A percentile compares a stretch with the other conserved stretches of the same genome.
Conservation (phyloP, 2,113 vertebrate species). For the Actenoides hombroni region DNA sequence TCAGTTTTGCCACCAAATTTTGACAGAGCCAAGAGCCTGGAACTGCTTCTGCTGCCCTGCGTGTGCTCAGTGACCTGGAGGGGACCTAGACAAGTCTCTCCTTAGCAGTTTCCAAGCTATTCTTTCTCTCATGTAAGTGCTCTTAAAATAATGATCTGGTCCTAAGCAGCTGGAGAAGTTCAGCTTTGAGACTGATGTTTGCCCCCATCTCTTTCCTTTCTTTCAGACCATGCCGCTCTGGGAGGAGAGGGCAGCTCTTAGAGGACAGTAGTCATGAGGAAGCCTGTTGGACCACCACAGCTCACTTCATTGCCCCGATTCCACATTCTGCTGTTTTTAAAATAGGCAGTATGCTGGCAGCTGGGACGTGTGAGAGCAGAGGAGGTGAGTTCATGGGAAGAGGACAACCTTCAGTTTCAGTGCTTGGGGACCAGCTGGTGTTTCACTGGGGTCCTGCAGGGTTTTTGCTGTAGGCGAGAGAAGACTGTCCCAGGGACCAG, state of each 20-base stretch:
- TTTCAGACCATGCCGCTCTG: constrained; percentile 10
- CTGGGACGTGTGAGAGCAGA: neutral
- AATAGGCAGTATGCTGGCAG: neutral
- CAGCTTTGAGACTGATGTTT: neutral
- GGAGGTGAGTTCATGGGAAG: neutral
- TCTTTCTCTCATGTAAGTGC: constrained; percentile 7
- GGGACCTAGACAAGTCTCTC: neutral
- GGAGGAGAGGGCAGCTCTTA: constrained; percentile 6
- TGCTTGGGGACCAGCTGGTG: neutral
- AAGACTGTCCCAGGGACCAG: neutral
- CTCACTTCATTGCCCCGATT: neutral
- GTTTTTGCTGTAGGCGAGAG: neutral
- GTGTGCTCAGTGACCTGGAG: neutral
- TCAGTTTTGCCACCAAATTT: constrained; percentile 6
- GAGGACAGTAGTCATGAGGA: neutral
- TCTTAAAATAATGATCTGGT: neutral
- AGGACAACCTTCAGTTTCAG: neutral
- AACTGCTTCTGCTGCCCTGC: neutral
- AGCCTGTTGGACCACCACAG: neutral
- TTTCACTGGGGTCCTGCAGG: neutral
- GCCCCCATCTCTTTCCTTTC: neutral
- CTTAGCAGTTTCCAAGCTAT: neutral
- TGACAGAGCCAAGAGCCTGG: constrained; percentile 21
- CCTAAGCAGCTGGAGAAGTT: neutral
- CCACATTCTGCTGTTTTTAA: neutral